phyloP scores from a whole-genome alignment of 2,113 vertebrate species.

The Corvus cornix region DNA sequence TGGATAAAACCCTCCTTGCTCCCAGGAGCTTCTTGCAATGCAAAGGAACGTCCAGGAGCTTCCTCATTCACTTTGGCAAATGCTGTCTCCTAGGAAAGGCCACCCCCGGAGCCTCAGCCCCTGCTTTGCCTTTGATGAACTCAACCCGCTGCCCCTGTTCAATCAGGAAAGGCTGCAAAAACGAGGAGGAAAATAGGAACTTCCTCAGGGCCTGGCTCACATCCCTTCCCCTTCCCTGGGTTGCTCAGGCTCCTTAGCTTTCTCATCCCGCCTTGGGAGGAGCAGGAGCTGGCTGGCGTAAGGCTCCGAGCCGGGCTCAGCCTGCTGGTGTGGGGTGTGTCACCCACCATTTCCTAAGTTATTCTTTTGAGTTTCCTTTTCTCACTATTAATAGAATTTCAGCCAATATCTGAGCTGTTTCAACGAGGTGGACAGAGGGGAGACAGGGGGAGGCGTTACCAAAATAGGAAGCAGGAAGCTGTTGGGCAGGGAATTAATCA shows the following conservation, averaged over 20 bases:
- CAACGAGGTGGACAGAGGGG: not conserved
- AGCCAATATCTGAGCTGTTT: conserved; percentile 56
- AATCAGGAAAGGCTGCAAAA: conserved; percentile 39
- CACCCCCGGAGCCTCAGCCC: not conserved
- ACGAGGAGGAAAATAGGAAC: not conserved
- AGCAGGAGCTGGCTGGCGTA: not conserved
- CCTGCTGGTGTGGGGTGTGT: conserved; percentile 19
- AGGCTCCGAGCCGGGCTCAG: not conserved
- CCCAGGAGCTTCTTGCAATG: not conserved
- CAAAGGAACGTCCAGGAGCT: not conserved
- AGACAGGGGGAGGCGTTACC: not conserved
- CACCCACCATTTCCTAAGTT: conserved; percentile 72
- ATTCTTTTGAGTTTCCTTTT: conserved; percentile 78
- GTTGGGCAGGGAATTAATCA: conserved; percentile 23
- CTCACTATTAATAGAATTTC: conserved; percentile 77
- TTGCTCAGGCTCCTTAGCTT: not conserved
- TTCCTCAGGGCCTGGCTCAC: conserved; percentile 27
- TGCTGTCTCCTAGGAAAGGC: not conserved
- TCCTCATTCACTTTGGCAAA: not conserved
- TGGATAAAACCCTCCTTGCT: not conserved
- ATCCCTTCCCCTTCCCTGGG: conserved; percentile 20
- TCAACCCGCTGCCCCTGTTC: not conserved
- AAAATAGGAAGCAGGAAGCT: conserved; percentile 37
- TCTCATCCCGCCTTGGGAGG: conserved; percentile 50
- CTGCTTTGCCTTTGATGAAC: not conserved